phyloP scores from a whole-genome alignment of 1,140 invertebrate species.

The Drepana arcuata region DNA sequence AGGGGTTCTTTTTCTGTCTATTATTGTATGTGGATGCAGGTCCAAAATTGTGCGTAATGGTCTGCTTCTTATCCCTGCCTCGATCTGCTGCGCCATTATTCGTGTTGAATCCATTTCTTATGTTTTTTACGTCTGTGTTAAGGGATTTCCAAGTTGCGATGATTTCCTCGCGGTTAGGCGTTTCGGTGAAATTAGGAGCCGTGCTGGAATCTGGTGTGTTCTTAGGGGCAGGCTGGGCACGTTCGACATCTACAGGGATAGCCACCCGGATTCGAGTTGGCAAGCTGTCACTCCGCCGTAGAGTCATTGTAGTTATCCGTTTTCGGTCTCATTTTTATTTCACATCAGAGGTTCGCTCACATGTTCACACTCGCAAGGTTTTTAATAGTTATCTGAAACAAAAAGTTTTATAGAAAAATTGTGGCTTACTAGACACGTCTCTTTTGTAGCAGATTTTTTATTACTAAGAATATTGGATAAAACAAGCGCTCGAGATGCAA shows the following conservation, averaged over 20 bases:
- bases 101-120: conserved; percentile 50
- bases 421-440: no score
- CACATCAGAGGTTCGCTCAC: conserved; percentile 10
- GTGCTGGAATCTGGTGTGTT: conserved; percentile 43
- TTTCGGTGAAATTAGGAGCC: conserved; percentile 36
- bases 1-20: conserved; percentile 43
- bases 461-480: neutral
- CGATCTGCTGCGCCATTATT: conserved; percentile 26
- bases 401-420: conserved; percentile 1
- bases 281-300: conserved; percentile 61
- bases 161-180: conserved; percentile 43
- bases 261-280: conserved; percentile 40
- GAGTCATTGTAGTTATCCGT: conserved; percentile 39
- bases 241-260: conserved; percentile 19
- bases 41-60: conserved; percentile 31
- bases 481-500: neutral
- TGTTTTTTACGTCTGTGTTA: conserved; percentile 54
- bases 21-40: conserved; percentile 26
- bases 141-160: conserved; percentile 65
- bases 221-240: conserved; percentile 20
- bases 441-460: neutral
- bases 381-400: conserved; percentile 10
- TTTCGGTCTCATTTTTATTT: conserved; percentile 44
- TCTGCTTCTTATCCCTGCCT: conserved; percentile 22
- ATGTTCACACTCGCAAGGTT: conserved; percentile 6